These are phyloP conservation scores for Drosophila merina DNA, from an alignment of 2,888 invertebrate species.

Conservation along the genomic window DNA sequence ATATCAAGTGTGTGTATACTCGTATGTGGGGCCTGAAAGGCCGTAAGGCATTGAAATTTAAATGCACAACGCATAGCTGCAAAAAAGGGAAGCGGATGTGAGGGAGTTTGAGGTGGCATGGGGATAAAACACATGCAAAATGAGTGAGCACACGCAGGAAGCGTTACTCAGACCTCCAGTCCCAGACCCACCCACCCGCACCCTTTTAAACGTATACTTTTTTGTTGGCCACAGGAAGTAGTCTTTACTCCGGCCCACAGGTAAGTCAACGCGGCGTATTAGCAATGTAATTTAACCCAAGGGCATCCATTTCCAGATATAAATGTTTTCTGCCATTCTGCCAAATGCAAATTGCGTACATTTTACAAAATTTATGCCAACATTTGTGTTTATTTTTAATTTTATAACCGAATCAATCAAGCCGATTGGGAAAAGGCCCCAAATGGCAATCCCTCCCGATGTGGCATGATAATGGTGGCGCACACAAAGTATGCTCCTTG, in stretches of 20 bases:
- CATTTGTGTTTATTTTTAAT: slow-evolving; percentile 70
- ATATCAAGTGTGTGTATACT: not conserved
- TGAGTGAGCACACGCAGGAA: slow-evolving; percentile 63
- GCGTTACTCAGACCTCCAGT: slow-evolving; percentile 30
- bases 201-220: slow-evolving; percentile 9
- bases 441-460: slow-evolving; percentile 35
- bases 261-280: slow-evolving; percentile 52
- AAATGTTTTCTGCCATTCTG: slow-evolving; percentile 21
- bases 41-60: slow-evolving; percentile 70
- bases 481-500: not conserved
- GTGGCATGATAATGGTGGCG: slow-evolving; percentile 5
- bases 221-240: slow-evolving; percentile 6
- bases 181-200: not conserved
- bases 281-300: slow-evolving; percentile 66
- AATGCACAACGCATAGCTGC: slow-evolving; percentile 75
- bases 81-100: slow-evolving; percentile 42
- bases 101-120: slow-evolving; percentile 7
- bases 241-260: slow-evolving; percentile 27
- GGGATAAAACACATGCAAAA: slow-evolving; percentile 45
- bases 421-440: slow-evolving; percentile 44
- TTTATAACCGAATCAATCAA: slow-evolving; percentile 72
- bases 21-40: slow-evolving; percentile 37
- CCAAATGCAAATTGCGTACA: slow-evolving; percentile 67
- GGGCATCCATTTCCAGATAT: slow-evolving; percentile 28
- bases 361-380: slow-evolving; percentile 61